These are phyloP conservation scores for Plestiodon gilberti DNA, from an alignment of 2,113 vertebrate species.

Conservation along the genomic window DNA sequence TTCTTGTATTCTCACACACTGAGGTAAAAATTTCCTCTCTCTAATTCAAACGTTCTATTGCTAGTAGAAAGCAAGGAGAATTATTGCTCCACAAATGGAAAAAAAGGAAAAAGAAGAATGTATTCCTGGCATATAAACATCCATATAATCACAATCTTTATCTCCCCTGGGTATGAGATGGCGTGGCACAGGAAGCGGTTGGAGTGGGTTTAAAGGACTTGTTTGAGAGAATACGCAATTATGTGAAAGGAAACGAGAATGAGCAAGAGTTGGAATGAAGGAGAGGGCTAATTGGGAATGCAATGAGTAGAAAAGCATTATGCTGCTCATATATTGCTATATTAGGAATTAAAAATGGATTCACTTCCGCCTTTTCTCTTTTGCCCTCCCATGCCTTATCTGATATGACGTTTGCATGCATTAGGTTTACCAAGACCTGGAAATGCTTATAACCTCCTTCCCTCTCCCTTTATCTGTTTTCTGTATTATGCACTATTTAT, in stretches of 20 bases:
- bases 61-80: constrained; percentile 34
- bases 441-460: too few species aligned
- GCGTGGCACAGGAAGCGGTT: constrained; percentile 4
- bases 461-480: too few species aligned
- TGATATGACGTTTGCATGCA: not conserved
- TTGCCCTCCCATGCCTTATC: not conserved
- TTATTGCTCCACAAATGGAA: not conserved
- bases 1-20: not conserved
- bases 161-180: not conserved
- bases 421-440: not conserved
- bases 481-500: too few species aligned
- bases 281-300: not conserved
- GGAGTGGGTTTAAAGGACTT: not conserved
- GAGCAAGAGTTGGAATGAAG: not conserved
- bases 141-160: not conserved
- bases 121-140: not conserved
- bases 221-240: not conserved
- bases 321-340: not conserved
- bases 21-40: not conserved
- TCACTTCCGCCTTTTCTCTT: not conserved
- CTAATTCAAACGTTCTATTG: not conserved
- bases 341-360: not conserved
- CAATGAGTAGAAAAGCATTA: not conserved
- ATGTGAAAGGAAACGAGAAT: not conserved
- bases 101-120: fast-evolving